Conservation (phyloP, 2,797 vertebrate species). For the Eulemur albifrons region DNA sequence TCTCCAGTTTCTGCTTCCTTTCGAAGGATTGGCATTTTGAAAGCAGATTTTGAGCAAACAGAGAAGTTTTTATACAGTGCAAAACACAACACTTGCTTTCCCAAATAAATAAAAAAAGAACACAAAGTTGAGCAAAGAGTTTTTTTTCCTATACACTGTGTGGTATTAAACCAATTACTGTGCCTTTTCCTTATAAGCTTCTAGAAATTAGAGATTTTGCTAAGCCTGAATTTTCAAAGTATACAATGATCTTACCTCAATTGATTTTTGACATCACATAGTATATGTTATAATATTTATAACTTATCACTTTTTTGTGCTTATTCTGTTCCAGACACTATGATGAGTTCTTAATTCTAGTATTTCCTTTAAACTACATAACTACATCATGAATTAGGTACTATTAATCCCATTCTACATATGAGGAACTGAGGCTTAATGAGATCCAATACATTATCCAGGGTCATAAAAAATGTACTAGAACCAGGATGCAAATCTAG, state of each 20-base stretch:
- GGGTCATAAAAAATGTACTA: neutral
- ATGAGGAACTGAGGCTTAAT: neutral
- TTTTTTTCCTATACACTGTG: neutral
- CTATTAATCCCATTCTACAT: neutral
- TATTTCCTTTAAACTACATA: neutral
- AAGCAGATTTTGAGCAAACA: neutral
- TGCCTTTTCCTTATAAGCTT: neutral
- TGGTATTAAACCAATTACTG: neutral
- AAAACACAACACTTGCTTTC: neutral
- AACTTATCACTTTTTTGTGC: neutral
- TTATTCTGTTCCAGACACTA: neutral
- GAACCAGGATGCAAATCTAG: neutral
- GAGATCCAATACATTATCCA: neutral
- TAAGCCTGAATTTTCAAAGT: neutral
- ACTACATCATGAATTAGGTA: neutral
- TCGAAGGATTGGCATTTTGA: neutral
- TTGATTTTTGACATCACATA: neutral
- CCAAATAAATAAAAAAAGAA: neutral
- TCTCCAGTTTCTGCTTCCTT: neutral
- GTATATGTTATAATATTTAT: neutral
- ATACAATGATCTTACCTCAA: neutral
- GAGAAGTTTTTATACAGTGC: neutral
- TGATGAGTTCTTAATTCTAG: neutral
- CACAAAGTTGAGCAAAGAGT: neutral
- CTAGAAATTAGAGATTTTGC: neutral